Evolutionary conservation across 2,888 invertebrate species (phyloP), one percentile per base, ranked within the genome.

Genomic region (Aphodius sticticus): DNA sequence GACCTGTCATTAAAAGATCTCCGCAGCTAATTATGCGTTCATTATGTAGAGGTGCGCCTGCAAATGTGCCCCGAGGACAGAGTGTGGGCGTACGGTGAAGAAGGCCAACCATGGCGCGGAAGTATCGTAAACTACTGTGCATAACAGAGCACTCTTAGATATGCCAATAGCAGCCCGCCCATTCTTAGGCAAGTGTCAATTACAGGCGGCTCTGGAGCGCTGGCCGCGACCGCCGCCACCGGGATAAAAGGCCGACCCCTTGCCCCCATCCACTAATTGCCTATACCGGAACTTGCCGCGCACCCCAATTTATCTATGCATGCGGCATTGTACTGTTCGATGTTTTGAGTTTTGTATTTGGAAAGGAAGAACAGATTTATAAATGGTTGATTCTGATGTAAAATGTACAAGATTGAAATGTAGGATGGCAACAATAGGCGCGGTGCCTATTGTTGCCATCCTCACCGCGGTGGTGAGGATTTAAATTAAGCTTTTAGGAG

Each of bases 131-230:
- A 79, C 77, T 77, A 74, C 79, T 77, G 78, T 81, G 77, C 79
- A 79, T 81, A 81, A 81, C 77, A 78, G 81, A 81, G 77, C 77
- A 77, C 81, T 77, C 81, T 81, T 83, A 81, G 81, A 83, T 82
- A 79, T 83, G 83, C 80, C 83, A 83, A 83, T 83, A 83, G 77
- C 83, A 83, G 81, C 69, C 71, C 79, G 79, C 80, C 81, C 82
- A 81, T 82, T 83, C 82, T 82, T 83, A 82, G 80, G 79, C 81
- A 83, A 81, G 82, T 81, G 83, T 83, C 83, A 83, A 82, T 83
- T 82, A 81, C 83, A 82, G 78, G 37, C 81, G 16, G 53, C 75
- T 75, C 75, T 75, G 74, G 38, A 38, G 70, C 79, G 76, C 76
- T 78, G 76, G 37, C 72, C 77, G 78, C 80, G 78, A 37, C 36